Base-by-base conservation (phyloP, 2,797 vertebrate species). In the Anniella stebbinsi region DNA sequence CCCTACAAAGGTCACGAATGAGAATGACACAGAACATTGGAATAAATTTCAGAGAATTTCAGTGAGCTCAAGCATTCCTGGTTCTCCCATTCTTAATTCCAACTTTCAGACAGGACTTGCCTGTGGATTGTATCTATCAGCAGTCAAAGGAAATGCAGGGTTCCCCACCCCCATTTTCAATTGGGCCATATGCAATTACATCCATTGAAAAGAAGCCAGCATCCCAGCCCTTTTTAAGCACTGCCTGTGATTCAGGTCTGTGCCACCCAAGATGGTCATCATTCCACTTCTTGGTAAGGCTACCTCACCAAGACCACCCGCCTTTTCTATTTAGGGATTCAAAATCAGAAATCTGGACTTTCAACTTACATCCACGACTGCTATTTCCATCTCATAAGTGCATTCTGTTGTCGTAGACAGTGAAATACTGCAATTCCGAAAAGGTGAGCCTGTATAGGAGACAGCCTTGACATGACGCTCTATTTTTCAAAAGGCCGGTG, bases 401-500 rank as follows among this genome's bases (percentile, higher is more conserved):
- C 6, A 72, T 88, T 72, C 87, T 3, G 28, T 67, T 28, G 33
- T 25, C 63, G 70, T 76, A 23, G 45, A 2, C 80, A 86, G 80
- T 90, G 75, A 93, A 90, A 92, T 90, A 92, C 1, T 4, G 25
- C 60, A 75, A 80, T 76, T 88, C 10, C 70, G 87, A 73, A 87
- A 87, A 86, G 18, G 0, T 3, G 57, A 23, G 7, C 30, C 86
- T 23, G 36, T 17, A 38, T 67, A 73, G 7, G 28, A 92, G 88
- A 60, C 54, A 54, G 66, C 45, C 36, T 75, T 89, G 85, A 86
- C 38, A 66, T n/a, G 75, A n/a, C 13, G 21, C 57, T 83, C 21
- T 89, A 82, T 93, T 87, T 87, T 69, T 93, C 84, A 87, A 92
- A 92, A 92, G 75, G 30, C 13, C 77, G 18, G 25, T 81, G 54